phyloP scores from a whole-genome alignment of 2,113 vertebrate genomes.

The Osmerus eperlanus region DNA sequence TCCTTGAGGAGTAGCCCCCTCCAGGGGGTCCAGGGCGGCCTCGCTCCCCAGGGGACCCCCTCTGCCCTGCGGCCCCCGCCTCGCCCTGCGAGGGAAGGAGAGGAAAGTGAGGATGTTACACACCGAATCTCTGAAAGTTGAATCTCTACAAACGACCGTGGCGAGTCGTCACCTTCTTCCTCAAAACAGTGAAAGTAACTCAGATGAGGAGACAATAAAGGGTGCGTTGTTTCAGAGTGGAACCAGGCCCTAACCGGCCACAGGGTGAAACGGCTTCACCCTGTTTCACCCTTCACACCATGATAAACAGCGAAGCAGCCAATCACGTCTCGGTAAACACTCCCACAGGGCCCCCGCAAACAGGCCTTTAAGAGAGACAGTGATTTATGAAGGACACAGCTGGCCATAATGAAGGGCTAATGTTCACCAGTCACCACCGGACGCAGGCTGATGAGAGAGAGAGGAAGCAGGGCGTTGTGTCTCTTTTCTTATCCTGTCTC shows the following conservation, averaged over 20 bases:
- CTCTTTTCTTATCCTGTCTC: constrained; percentile 48
- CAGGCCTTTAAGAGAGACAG: constrained; percentile 26
- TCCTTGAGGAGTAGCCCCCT: constrained; percentile 76
- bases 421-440: constrained; percentile 61
- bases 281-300: constrained; percentile 25
- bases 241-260: background rate
- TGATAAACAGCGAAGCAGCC: constrained; percentile 4
- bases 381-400: constrained; percentile 66
- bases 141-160: no score
- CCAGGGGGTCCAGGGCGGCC: constrained; percentile 87
- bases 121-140: background rate
- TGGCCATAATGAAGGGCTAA: constrained; percentile 63
- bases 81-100: constrained; percentile 77
- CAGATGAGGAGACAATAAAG: background rate
- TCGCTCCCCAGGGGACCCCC: constrained; percentile 82
- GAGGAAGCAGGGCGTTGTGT: constrained; percentile 49
- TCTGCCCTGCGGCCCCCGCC: constrained; percentile 75
- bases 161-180: background rate
- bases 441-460: constrained; percentile 45
- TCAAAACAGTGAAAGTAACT: background rate
- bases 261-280: background rate
- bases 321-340: constrained; percentile 33
- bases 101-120: background rate
- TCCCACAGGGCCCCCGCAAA: constrained; percentile 15
- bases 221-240: background rate